Conservation (phyloP, 2,113 vertebrate species). For the Muntiacus muntjak region DNA sequence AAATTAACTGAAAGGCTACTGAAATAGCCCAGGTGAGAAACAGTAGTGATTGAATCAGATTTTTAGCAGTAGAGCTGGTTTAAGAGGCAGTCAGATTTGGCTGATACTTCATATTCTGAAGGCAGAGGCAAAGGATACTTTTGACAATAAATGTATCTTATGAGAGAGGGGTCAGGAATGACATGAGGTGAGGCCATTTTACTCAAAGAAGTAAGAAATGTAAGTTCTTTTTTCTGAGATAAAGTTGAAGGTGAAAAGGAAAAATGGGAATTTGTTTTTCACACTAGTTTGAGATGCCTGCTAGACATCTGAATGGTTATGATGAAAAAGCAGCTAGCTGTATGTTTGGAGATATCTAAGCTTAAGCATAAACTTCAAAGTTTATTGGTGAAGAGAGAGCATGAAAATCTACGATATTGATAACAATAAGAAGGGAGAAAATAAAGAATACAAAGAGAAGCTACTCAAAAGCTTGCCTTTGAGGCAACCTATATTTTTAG, state of each 20-base stretch:
- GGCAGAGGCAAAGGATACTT: not conserved
- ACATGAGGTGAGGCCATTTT: not conserved
- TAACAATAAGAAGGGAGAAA: not conserved
- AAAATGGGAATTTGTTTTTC: not conserved
- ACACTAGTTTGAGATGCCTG: not conserved
- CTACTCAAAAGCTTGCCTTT: not conserved
- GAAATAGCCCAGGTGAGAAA: not conserved
- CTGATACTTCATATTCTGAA: not conserved
- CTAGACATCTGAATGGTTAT: not conserved
- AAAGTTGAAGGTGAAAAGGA: accelerated
- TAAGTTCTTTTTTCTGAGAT: not conserved
- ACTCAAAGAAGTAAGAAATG: not conserved
- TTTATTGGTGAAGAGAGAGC: not conserved
- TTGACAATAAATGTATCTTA: not conserved
- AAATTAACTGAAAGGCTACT: not conserved
- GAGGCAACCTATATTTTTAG: not conserved
- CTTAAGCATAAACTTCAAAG: not conserved
- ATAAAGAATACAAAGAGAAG: not conserved
- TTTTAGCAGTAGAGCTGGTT: not conserved
- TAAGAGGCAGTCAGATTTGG: not conserved
- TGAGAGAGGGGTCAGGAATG: not conserved
- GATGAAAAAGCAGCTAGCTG: not conserved
- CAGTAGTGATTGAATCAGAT: not conserved
- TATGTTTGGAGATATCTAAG: not conserved
- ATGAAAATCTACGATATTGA: not conserved